Conservation (phyloP, 1,140 invertebrate genomes). For the Drosophila nigrodunni region DNA sequence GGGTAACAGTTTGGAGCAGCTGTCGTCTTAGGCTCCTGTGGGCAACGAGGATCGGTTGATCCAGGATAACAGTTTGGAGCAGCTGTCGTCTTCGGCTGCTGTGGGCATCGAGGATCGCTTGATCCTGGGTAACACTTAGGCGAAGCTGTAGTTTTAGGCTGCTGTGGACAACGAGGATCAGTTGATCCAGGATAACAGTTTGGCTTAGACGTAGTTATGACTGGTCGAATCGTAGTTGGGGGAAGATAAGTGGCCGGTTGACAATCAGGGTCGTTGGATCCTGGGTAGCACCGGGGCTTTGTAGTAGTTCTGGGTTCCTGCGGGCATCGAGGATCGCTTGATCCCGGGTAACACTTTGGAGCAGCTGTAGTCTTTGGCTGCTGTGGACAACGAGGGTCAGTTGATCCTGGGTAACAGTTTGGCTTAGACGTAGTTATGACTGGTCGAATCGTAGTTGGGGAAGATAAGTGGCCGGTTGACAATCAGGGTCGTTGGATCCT, state of each 20-base stretch:
- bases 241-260: constrained; percentile 39
- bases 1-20: constrained; percentile 65
- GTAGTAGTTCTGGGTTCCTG: constrained; percentile 32
- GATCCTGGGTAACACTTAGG: constrained; percentile 14
- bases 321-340: constrained; percentile 22
- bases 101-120: constrained; percentile 2
- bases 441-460: constrained; percentile 37
- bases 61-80: constrained; percentile 11
- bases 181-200: constrained; percentile 81
- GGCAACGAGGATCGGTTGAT: constrained; percentile 7
- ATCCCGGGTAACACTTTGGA: constrained; percentile 36
- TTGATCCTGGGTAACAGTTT: constrained; percentile 71
- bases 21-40: constrained; percentile 1
- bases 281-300: constrained; percentile 77
- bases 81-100: not conserved
- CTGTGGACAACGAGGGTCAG: constrained; percentile 60
- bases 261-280: constrained; percentile 79
- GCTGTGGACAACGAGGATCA: not conserved
- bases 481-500: constrained; percentile 50
- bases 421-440: constrained; percentile 20
- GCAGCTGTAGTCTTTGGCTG: constrained; percentile 3
- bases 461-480: no score
- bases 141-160: not conserved
- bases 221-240: constrained; percentile 16
- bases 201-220: constrained; percentile 39